These are phyloP conservation scores for Crematogaster levior DNA, from an alignment of 2,888 invertebrate species.

Conservation along the genomic window DNA sequence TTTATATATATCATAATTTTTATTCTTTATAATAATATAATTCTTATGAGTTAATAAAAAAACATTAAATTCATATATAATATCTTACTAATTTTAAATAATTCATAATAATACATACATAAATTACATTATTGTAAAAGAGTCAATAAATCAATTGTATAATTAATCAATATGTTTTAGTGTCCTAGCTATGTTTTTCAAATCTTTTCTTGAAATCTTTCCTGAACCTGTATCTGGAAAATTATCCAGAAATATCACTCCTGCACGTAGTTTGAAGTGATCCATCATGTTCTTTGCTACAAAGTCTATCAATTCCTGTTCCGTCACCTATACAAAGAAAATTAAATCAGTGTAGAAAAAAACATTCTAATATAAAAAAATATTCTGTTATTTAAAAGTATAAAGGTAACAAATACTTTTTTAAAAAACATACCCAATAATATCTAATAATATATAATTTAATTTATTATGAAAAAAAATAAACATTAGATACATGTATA, in stretches of 20 bases:
- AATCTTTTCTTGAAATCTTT: constrained; percentile 74
- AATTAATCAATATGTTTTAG: background rate
- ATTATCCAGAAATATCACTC: constrained; percentile 76
- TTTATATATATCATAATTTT: too few relatives aligned
- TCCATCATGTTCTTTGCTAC: constrained; percentile 74
- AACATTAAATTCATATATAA: too few relatives aligned
- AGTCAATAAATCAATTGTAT: background rate
- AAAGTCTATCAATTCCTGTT: constrained; percentile 75
- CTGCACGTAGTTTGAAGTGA: constrained; percentile 75
- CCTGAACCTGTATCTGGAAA: constrained; percentile 77
- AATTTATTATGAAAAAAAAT: background rate
- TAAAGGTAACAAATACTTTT: background rate
- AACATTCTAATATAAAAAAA: background rate
- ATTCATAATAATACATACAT: too few relatives aligned
- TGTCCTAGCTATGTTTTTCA: constrained; percentile 73
- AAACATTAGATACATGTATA: too few relatives aligned
- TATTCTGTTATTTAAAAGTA: background rate
- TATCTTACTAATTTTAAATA: too few relatives aligned
- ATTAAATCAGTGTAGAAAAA: background rate
- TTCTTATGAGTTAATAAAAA: too few relatives aligned
- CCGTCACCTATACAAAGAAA: constrained; percentile 73
- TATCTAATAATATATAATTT: background rate
- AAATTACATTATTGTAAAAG: background rate
- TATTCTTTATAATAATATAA: too few relatives aligned
- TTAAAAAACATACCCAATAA: background rate